Evolutionary conservation across 30 jellyfish, hydroid and myxozoan genomes (phyloP), one percentile per base, ranked within the genome.

Genomic region (Mastigias papua): DNA sequence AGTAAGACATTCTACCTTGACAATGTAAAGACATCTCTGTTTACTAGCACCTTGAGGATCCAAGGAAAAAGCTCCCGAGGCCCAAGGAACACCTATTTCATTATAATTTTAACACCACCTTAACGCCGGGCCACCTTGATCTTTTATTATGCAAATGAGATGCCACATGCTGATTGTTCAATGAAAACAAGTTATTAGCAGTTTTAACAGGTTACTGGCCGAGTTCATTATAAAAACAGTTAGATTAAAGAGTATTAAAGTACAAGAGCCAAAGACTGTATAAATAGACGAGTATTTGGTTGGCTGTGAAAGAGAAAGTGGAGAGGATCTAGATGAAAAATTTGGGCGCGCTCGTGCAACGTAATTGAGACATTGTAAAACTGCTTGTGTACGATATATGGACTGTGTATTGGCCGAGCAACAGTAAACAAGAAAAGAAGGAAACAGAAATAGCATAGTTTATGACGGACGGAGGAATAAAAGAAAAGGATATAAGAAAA

Each of bases 91-190:
- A 10, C 42, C 37, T 19, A 63, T 26, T 25, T 2, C 35, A 2
- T 63, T 13, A 63, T n/a, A n/a, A 63, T 1, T 23, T 63, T 63
- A 37, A 63, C 74, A 63, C 74, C 74, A 63, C 74, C 74, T 63
- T 63, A 63, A 63, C 74, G 42, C 22, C 74, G 46, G 74, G 42
- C 74, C 74, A 63, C 74, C 74, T 63, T 63, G 74, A 63, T 11
- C 74, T 25, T 10, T 63, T 63, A 10, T n/a, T 22, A 63, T 63
- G 74, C 74, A 63, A 63, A 63, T 63, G 74, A 63, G 74, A 63
- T 25, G 67, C 67, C 67, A 54, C 67, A 54, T 54, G 67, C 69
- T 6, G 17, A 23, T 17, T 23, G 69, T 17, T 3, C 30, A 57
- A 57, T 5, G 74, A 63, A 25, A 63, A 63, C 46, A 23, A 63